phyloP scores from a whole-genome alignment of 2,113 vertebrate species.

The Triplophysa dalaica region DNA sequence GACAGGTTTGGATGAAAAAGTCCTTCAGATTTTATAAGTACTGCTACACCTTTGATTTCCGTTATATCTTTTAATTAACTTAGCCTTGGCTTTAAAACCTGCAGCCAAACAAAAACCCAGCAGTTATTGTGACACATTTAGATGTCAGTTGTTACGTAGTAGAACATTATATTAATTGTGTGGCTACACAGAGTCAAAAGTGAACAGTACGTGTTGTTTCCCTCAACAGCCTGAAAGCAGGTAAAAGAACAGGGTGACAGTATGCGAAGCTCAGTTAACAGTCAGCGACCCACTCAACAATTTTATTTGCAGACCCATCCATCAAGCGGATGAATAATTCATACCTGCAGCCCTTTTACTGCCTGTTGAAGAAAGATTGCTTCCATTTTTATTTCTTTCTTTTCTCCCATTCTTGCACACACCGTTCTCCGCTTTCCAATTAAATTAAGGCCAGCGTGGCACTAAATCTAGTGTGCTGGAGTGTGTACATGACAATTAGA shows the following conservation, averaged over 20 bases:
- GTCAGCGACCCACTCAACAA: slow-evolving; percentile 55
- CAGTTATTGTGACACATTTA: slow-evolving; percentile 2
- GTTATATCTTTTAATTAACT: not conserved
- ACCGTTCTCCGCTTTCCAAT: slow-evolving; percentile 74
- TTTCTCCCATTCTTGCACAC: slow-evolving; percentile 63
- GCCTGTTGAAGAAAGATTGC: slow-evolving; percentile 75
- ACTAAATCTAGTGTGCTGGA: slow-evolving; percentile 74
- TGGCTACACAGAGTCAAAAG: not conserved
- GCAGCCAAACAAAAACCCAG: not conserved
- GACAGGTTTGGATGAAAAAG: too few species aligned
- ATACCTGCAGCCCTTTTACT: slow-evolving; percentile 72
- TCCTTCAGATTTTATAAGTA: too few species aligned
- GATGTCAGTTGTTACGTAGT: not conserved
- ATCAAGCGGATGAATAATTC: slow-evolving; percentile 79
- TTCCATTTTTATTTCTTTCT: slow-evolving; percentile 77
- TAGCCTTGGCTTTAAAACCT: not conserved
- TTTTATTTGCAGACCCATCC: slow-evolving; percentile 73
- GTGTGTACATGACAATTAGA: slow-evolving; percentile 79
- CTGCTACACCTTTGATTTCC: not conserved
- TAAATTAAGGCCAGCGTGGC: slow-evolving; percentile 77
- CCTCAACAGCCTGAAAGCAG: slow-evolving; percentile 3
- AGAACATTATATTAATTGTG: slow-evolving; percentile 4
- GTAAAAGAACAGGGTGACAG: slow-evolving; percentile 65
- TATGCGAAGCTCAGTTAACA: slow-evolving; percentile 71
- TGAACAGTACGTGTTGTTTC: slow-evolving; percentile 13